Evolutionary conservation across 1,140 invertebrate genomes (phyloP).

Genomic region (Sitodiplosis mosellana): DNA sequence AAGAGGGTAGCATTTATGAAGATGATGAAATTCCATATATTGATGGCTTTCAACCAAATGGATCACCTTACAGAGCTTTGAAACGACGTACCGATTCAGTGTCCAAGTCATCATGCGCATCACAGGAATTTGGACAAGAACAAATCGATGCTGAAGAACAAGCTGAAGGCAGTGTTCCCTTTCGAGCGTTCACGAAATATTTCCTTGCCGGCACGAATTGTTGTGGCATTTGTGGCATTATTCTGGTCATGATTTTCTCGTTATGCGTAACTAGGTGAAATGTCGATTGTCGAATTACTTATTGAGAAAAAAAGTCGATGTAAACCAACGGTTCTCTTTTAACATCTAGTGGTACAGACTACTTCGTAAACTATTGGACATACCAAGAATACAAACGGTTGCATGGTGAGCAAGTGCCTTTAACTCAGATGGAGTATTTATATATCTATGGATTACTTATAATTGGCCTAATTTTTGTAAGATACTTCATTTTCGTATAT

Average conservation of each 20-base stretch:
- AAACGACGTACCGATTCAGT: too few relatives aligned
- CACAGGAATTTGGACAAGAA: constrained; percentile 7
- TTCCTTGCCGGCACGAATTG: constrained; percentile 43
- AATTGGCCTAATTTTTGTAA: constrained; percentile 17
- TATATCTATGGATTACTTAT: constrained; percentile 20
- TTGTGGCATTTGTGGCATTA: constrained; percentile 34
- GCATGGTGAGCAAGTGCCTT: constrained; percentile 10
- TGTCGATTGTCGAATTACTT: too few relatives aligned
- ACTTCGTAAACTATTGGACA: constrained; percentile 62
- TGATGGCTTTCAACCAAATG: constrained; percentile 11
- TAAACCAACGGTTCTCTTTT: too few relatives aligned
- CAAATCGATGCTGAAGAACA: constrained; percentile 28
- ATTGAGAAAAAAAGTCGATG: too few relatives aligned
- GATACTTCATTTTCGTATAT: constrained; percentile 6
- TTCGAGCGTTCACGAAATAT: constrained; percentile 40
- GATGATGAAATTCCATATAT: constrained; percentile 24
- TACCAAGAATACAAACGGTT: constrained; percentile 26
- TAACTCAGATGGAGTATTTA: constrained; percentile 22
- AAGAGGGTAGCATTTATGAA: constrained; percentile 15
- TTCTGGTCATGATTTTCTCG: constrained; percentile 39
- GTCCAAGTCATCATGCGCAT: neutral
- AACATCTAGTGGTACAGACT: constrained; percentile 60
- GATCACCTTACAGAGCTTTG: constrained; percentile 4
- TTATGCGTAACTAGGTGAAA: constrained; percentile 46
- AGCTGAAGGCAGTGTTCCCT: constrained; percentile 34